phyloP scores from a whole-genome alignment of 1,140 invertebrate species.

The Diabrotica undecimpunctata region DNA sequence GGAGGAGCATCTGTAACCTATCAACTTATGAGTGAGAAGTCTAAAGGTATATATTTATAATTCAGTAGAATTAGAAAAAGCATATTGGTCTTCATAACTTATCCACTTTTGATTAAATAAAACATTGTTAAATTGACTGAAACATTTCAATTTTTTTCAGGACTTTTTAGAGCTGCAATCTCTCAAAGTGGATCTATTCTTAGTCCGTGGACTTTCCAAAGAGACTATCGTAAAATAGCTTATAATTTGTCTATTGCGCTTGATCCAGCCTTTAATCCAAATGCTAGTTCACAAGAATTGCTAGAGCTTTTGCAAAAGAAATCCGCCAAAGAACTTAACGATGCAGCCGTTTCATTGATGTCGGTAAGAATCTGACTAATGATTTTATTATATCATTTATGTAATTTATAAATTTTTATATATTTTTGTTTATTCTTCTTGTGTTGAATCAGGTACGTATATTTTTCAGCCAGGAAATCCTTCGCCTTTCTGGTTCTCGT shows the following conservation, averaged over 20 bases:
- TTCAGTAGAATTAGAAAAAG: neutral
- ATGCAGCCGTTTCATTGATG: neutral
- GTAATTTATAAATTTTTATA: no score
- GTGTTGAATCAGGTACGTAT: no score
- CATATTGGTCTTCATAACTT: neutral
- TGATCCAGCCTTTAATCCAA: conserved; percentile 11
- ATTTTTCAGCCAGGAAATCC: no score
- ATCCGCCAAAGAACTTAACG: conserved; percentile 15
- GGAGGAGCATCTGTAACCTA: conserved; percentile 54
- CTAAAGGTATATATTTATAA: neutral
- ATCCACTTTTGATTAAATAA: neutral
- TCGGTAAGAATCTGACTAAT: no score
- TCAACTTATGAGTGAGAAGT: conserved; percentile 36
- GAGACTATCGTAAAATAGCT: conserved; percentile 5
- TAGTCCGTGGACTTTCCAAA: conserved; percentile 19
- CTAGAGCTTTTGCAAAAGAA: conserved; percentile 13
- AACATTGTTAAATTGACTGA: neutral
- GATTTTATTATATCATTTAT: no score
- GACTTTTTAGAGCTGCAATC: conserved; percentile 23
- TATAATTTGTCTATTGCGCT: conserved; percentile 11
- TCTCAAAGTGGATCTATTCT: conserved; percentile 20
- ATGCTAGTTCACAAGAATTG: conserved; percentile 15
- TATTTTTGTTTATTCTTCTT: no score
- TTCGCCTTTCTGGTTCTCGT: no score
- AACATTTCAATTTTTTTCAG: neutral